Conservation (phyloP, 2,113 vertebrate species). For the Mustelus asterias region DNA sequence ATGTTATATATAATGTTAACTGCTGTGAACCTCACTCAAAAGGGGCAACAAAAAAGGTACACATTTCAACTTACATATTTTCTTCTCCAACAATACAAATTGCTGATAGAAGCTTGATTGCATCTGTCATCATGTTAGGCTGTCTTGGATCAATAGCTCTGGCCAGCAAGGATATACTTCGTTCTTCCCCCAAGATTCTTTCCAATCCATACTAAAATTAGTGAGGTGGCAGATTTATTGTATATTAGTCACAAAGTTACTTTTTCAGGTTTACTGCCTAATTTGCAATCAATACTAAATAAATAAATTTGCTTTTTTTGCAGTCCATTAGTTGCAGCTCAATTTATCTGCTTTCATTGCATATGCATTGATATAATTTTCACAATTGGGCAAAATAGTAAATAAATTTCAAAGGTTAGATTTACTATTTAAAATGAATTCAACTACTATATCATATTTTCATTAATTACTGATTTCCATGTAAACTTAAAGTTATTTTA, state of each 20-base stretch:
- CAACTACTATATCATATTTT: neutral
- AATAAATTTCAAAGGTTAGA: neutral
- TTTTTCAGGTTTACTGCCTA: neutral
- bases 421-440: neutral
- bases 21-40: neutral
- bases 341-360: neutral
- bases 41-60: neutral
- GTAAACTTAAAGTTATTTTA: neutral
- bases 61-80: constrained; percentile 73
- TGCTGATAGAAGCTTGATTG: constrained; percentile 89
- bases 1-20: neutral
- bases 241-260: neutral
- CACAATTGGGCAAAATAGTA: neutral
- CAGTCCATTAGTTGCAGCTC: neutral
- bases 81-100: constrained; percentile 96
- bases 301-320: neutral
- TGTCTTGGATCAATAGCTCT: constrained; percentile 80
- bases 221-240: neutral
- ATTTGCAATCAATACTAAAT: neutral
- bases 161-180: constrained; percentile 76
- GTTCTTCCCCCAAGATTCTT: constrained; percentile 87
- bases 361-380: neutral
- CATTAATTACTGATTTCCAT: neutral
- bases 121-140: constrained; percentile 87
- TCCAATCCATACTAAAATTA: constrained; percentile 82